phyloP scores from a whole-genome alignment of 1,140 invertebrate species.

The Drosophila melanogaster region Release_6_plus_ISO1_MT NT_033779.5:17544001-17544500 shows the following conservation, averaged over 20 bases:
- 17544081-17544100: not conserved
- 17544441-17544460: slow-evolving; percentile 35
- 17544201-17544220: too few relatives aligned
- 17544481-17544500: slow-evolving; percentile 39
- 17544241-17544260: not conserved
- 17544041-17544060: not conserved
- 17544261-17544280: too few relatives aligned
- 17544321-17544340: slow-evolving; percentile 26
- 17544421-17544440: slow-evolving; percentile 34
- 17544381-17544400: slow-evolving; percentile 8
- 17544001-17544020: slow-evolving; percentile 22
- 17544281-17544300: not conserved
- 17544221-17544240: not conserved
- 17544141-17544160: not conserved
- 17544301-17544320: too few relatives aligned
- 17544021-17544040: not conserved
- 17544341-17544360: slow-evolving; percentile 26
- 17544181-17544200: too few relatives aligned
- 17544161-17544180: not conserved
- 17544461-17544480: slow-evolving; percentile 43
- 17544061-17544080: not conserved
- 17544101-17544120: not conserved
- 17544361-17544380: slow-evolving; percentile 8
- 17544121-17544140: not conserved
- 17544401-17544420: slow-evolving; percentile 23